Evolutionary conservation across 1,140 invertebrate species (phyloP).

Genomic region (Psilanteris sp.): DNA sequence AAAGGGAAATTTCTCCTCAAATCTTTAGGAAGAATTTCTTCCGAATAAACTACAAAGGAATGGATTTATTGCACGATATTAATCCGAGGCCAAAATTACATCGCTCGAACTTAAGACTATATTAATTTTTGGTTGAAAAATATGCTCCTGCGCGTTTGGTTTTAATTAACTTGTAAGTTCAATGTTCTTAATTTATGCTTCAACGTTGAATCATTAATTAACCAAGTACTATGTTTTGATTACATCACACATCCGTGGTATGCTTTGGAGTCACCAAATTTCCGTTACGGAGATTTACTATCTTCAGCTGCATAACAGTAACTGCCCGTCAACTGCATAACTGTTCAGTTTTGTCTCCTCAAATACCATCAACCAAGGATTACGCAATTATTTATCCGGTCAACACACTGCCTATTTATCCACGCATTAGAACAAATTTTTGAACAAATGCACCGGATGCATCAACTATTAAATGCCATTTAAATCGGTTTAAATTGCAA

Average conservation of each 20-base stretch:
- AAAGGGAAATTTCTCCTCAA: conserved; percentile 1
- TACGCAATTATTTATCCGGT: conserved; percentile 28
- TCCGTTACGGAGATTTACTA: conserved; percentile 33
- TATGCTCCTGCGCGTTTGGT: too few relatives aligned
- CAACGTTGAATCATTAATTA: conserved; percentile 21
- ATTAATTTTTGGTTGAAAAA: too few relatives aligned
- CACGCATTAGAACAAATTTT: too few relatives aligned
- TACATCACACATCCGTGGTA: conserved; percentile 12
- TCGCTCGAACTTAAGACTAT: too few relatives aligned
- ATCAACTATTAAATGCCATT: not conserved
- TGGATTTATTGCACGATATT: not conserved
- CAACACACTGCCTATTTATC: conserved; percentile 16
- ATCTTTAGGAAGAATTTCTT: too few relatives aligned
- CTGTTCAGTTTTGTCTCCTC: conserved; percentile 43
- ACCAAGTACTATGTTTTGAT: conserved; percentile 19
- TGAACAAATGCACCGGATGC: not conserved
- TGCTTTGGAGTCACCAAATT: conserved; percentile 1
- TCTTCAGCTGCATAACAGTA: conserved; percentile 43
- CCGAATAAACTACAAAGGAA: not conserved
- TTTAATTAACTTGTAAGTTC: conserved; percentile 20
- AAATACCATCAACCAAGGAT: conserved; percentile 8
- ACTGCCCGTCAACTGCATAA: conserved; percentile 34
- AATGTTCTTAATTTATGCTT: conserved; percentile 8
- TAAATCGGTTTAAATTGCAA: too few relatives aligned
- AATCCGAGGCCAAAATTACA: too few relatives aligned